Evolutionary conservation across 2,888 invertebrate species (phyloP).

Genomic region (Stenurella melanura): DNA sequence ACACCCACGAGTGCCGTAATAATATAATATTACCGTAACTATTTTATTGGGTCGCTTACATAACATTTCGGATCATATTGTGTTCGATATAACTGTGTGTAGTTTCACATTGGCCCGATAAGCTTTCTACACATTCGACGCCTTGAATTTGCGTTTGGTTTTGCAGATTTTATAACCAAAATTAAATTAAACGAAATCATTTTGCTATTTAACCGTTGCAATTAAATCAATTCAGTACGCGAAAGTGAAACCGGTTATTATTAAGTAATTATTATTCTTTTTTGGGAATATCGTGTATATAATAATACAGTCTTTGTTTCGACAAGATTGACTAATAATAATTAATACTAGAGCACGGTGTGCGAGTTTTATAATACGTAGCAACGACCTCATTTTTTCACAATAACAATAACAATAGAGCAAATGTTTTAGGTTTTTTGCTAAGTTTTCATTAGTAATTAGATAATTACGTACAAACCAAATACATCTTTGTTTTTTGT

Average conservation of each 20-base stretch:
- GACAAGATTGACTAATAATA: slow-evolving; percentile 12
- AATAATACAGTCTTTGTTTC: slow-evolving; percentile 20
- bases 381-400: background rate
- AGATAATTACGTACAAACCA: background rate
- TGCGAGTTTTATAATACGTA: background rate
- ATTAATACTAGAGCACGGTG: slow-evolving; percentile 19
- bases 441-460: background rate
- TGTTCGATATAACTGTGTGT: slow-evolving; percentile 1
- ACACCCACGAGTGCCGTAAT: slow-evolving; percentile 8
- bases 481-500: background rate
- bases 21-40: slow-evolving; percentile 12
- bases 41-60: slow-evolving; percentile 23
- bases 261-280: slow-evolving; percentile 18
- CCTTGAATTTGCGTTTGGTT: background rate
- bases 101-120: slow-evolving; percentile 7
- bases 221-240: slow-evolving; percentile 2
- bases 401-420: background rate
- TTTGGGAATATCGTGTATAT: slow-evolving; percentile 20
- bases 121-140: slow-evolving; percentile 35
- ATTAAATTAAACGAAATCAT: background rate
- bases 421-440: background rate
- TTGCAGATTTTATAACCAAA: slow-evolving; percentile 12
- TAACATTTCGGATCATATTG: slow-evolving; percentile 19
- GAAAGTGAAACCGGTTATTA: slow-evolving; percentile 29
- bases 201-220: slow-evolving; percentile 1